These are phyloP conservation scores for Globia sparganii DNA, from an alignment of 2,888 invertebrate species.

Conservation along the genomic window DNA sequence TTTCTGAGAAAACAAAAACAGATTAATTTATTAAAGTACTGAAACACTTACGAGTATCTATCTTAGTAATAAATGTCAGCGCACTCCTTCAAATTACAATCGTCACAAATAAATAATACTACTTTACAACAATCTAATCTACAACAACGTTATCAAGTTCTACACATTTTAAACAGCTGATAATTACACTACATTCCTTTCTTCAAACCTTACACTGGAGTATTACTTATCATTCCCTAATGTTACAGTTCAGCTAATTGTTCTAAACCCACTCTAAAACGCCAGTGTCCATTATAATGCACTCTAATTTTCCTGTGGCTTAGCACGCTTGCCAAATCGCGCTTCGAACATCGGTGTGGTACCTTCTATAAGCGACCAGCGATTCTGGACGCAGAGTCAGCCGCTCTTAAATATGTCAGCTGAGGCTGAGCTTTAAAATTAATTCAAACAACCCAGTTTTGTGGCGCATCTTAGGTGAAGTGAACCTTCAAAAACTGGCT, in stretches of 20 bases:
- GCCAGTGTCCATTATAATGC: constrained; percentile 72
- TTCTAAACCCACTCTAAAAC: constrained; percentile 59
- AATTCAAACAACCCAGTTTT: background rate
- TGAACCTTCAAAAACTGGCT: too few species aligned
- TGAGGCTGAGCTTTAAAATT: background rate
- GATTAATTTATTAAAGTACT: background rate
- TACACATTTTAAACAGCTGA: constrained; percentile 4
- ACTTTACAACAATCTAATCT: constrained; percentile 21
- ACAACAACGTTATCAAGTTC: background rate
- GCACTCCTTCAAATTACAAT: constrained; percentile 6
- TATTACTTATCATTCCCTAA: background rate
- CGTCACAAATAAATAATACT: background rate
- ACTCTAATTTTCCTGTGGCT: constrained; percentile 78
- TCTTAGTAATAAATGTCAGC: constrained; percentile 13
- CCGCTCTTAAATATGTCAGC: background rate
- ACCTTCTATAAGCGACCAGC: constrained; percentile 42
- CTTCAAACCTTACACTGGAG: background rate
- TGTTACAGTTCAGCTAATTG: constrained; percentile 35
- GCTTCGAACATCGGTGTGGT: constrained; percentile 52
- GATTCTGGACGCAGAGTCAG: background rate
- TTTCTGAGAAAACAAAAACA: background rate
- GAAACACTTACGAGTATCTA: background rate
- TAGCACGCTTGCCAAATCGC: constrained; percentile 78
- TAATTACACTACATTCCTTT: background rate
- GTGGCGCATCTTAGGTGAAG: too few species aligned